Conservation (phyloP, 2,888 invertebrate species). For the Eutolmus rufibarbis region DNA sequence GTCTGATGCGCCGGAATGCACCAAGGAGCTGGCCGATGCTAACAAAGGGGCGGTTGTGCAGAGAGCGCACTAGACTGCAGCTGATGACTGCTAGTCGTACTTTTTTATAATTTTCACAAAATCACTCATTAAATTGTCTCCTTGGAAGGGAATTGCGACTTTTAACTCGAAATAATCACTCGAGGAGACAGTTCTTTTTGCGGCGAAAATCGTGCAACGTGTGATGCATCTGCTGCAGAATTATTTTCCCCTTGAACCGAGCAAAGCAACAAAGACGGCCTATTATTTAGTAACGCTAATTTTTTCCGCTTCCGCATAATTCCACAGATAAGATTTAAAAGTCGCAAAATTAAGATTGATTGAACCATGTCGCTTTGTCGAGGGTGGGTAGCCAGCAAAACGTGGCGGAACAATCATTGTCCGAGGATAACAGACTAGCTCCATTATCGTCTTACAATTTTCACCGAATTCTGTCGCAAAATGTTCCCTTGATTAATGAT, state of each 20-base stretch:
- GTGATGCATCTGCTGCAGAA: not conserved
- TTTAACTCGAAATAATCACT: not conserved
- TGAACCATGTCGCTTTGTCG: not conserved
- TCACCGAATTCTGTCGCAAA: not conserved
- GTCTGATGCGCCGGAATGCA: not conserved
- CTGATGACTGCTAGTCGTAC: constrained; percentile 11
- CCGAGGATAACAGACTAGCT: not conserved
- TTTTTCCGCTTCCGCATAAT: not conserved
- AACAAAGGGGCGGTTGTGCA: not conserved
- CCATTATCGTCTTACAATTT: not conserved
- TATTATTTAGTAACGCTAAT: not conserved
- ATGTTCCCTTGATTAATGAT: not conserved
- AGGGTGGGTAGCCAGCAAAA: not conserved
- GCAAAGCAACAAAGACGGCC: not conserved
- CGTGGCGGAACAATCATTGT: not conserved
- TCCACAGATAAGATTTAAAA: not conserved
- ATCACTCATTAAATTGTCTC: constrained; percentile 36
- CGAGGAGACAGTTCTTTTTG: not conserved
- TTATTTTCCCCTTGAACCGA: not conserved
- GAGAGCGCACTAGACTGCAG: not conserved
- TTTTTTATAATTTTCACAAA: constrained; percentile 18
- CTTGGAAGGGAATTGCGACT: constrained; percentile 13
- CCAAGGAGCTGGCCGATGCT: not conserved
- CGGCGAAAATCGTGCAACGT: not conserved
- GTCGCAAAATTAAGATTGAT: not conserved